Evolutionary conservation across 2,888 invertebrate genomes (phyloP).

Genomic region (Meliscaeva auricollis): DNA sequence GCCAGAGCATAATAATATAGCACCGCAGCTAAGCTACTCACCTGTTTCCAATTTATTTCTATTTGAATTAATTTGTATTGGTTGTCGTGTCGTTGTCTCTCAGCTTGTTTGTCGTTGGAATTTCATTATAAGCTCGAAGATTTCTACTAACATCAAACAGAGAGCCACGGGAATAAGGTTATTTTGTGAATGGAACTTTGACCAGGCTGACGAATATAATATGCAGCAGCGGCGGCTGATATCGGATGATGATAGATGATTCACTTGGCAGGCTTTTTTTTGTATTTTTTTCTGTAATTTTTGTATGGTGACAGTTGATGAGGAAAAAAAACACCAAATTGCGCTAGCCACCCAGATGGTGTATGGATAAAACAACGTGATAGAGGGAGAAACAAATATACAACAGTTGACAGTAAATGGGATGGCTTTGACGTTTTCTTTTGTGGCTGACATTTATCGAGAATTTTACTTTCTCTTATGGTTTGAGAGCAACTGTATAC

Average conservation of each 20-base stretch:
- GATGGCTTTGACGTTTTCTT: slow-evolving; percentile 64
- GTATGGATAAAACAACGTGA: neutral
- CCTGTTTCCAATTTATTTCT: slow-evolving; percentile 49
- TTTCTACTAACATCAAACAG: slow-evolving; percentile 31
- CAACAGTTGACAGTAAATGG: slow-evolving; percentile 42
- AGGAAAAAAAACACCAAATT: slow-evolving; percentile 45
- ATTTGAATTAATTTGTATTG: slow-evolving; percentile 28
- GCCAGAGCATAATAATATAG: slow-evolving; percentile 7
- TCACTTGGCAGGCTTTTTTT: slow-evolving; percentile 14
- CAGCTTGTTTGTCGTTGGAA: slow-evolving; percentile 34
- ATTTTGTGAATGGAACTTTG: slow-evolving; percentile 63
- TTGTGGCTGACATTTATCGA: slow-evolving; percentile 14
- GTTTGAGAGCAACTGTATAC: slow-evolving; percentile 31
- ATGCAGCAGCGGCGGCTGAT: slow-evolving; percentile 12
- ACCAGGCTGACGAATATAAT: slow-evolving; percentile 8
- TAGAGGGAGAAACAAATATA: neutral
- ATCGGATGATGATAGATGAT: slow-evolving; percentile 45
- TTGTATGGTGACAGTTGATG: slow-evolving; percentile 37
- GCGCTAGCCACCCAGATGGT: slow-evolving; percentile 3
- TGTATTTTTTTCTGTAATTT: slow-evolving; percentile 5
- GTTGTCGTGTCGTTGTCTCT: slow-evolving; percentile 13
- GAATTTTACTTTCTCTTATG: neutral
- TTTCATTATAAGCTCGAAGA: slow-evolving; percentile 55
- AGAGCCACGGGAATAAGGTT: neutral
- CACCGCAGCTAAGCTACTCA: slow-evolving; percentile 39